Evolutionary conservation across 2,888 invertebrate genomes (phyloP).

Genomic region (Mesopsocus fuscifrons): DNA sequence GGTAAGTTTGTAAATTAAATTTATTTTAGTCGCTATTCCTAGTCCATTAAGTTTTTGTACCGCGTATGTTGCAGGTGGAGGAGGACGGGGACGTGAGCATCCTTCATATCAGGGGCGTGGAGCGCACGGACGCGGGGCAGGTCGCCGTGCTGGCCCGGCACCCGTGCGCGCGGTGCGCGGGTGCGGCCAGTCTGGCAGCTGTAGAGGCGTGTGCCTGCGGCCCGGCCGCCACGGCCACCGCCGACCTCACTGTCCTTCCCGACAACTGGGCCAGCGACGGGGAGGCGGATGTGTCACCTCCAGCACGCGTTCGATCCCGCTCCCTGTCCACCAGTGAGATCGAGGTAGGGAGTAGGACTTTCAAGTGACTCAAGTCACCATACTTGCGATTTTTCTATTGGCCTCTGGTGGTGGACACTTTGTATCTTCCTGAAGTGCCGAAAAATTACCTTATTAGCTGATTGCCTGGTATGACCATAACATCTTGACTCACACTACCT

Average conservation of each 20-base stretch:
- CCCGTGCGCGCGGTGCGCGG: slow-evolving; percentile 22
- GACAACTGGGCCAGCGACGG: slow-evolving; percentile 6
- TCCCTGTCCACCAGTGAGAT: slow-evolving; percentile 7
- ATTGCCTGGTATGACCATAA: no score
- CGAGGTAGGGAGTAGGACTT: no score
- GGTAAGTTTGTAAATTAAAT: no score
- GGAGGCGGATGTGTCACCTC: not conserved
- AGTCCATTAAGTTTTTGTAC: slow-evolving; percentile 15
- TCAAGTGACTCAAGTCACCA: no score
- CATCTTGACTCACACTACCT: no score
- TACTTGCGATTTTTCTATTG: no score
- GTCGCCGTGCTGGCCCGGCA: slow-evolving; percentile 17
- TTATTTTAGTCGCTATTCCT: no score
- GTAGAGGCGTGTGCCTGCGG: slow-evolving; percentile 16
- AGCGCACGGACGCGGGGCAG: slow-evolving; percentile 27
- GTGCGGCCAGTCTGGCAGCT: slow-evolving; percentile 25
- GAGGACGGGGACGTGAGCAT: slow-evolving; percentile 32
- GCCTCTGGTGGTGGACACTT: no score
- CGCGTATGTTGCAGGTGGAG: slow-evolving; percentile 28
- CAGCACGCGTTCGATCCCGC: slow-evolving; percentile 5
- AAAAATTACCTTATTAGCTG: no score
- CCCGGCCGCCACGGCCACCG: slow-evolving; percentile 22
- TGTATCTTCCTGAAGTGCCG: no score
- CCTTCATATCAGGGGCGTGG: slow-evolving; percentile 36
- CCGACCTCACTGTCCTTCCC: slow-evolving; percentile 25